Evolutionary conservation across 1,140 invertebrate species (phyloP).

Genomic region (Potamilus streckersoni): DNA sequence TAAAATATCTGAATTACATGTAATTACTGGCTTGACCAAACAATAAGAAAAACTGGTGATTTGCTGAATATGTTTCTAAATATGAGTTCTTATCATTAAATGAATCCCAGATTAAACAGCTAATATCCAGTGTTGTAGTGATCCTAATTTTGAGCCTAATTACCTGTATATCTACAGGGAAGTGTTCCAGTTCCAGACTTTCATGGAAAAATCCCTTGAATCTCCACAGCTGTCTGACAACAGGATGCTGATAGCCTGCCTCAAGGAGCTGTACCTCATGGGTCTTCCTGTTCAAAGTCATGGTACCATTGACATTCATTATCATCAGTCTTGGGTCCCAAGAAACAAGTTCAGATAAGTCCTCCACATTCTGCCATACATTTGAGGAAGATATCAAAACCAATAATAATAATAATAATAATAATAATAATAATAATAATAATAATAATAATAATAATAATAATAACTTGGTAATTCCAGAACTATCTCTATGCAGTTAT

Average conservation of each 20-base stretch:
- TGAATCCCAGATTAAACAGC: neutral
- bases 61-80: no score
- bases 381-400: no score
- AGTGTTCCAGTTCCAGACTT: constrained; percentile 58
- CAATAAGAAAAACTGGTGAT: no score
- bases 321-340: constrained; percentile 52
- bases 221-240: constrained; percentile 49
- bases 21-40: no score
- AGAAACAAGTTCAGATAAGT: constrained; percentile 21
- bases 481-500: no score
- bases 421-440: no score
- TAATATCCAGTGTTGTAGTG: neutral
- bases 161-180: constrained; percentile 64
- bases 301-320: constrained; percentile 45
- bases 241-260: constrained; percentile 39
- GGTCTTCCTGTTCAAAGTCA: constrained; percentile 32
- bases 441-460: no score
- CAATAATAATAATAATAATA: no score
- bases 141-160: neutral
- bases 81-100: no score
- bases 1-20: no score
- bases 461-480: no score
- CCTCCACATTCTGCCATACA: constrained; percentile 27
- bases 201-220: constrained; percentile 59
- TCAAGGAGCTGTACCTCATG: constrained; percentile 40